A percentile compares a stretch with the other conserved stretches of the same genome.
Conservation (phyloP, 2,888 invertebrate genomes). For the Monoplex corrugatus region DNA sequence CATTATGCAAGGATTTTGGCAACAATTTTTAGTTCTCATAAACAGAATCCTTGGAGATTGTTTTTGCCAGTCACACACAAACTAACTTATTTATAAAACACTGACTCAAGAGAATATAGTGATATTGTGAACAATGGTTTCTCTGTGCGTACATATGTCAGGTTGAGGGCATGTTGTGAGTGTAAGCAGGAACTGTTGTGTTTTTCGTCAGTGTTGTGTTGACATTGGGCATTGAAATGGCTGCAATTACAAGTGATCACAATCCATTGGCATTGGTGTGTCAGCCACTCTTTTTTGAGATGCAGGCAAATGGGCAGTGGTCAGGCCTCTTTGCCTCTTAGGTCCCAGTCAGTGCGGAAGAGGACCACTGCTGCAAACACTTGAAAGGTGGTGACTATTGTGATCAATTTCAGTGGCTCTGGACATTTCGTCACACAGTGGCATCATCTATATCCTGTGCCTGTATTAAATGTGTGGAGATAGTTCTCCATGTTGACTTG, state of each 20-base stretch:
- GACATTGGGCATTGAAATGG: not conserved
- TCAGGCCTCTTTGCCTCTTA: not conserved
- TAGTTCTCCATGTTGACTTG: not conserved
- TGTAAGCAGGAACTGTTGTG: constrained; percentile 23
- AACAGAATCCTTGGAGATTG: not conserved
- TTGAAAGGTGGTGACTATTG: not conserved
- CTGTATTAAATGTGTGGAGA: constrained; percentile 18
- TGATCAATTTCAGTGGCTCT: not conserved
- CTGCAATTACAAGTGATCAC: constrained; percentile 16
- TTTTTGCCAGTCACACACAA: not conserved
- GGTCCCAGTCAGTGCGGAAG: not conserved
- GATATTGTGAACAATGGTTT: constrained; percentile 18
- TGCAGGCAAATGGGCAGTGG: not conserved
- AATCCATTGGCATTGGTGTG: constrained; percentile 19
- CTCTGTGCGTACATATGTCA: constrained; percentile 15
- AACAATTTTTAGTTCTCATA: not conserved
- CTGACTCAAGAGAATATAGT: constrained; percentile 31
- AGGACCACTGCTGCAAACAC: not conserved
- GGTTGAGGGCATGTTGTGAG: constrained; percentile 35
- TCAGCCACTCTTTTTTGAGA: not conserved
- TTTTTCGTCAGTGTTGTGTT: constrained; percentile 20
- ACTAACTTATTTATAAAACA: constrained; percentile 8
- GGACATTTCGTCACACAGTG: not conserved
- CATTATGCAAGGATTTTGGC: constrained; percentile 36
- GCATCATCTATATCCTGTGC: constrained; percentile 34